phyloP scores from a whole-genome alignment of 2,888 invertebrate genomes.

The Azorinus chamasolen region DNA sequence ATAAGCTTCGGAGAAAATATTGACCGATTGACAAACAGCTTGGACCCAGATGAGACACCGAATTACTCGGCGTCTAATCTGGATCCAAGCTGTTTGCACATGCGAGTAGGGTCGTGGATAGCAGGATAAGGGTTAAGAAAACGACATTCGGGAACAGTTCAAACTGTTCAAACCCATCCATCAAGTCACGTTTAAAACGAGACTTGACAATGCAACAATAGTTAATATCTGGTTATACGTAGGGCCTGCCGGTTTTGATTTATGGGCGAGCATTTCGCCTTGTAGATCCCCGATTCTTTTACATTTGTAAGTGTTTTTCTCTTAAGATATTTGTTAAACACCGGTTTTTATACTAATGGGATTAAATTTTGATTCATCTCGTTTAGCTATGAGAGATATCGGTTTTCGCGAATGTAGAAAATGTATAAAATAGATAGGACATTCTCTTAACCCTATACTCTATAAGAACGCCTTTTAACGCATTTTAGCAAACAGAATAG shows the following conservation, averaged over 20 bases:
- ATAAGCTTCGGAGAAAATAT: no score
- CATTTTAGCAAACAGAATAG: no score
- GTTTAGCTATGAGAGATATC: conserved; percentile 3
- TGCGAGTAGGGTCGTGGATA: no score
- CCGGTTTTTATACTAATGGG: conserved; percentile 19
- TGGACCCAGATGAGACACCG: no score
- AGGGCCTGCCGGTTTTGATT: conserved; percentile 22
- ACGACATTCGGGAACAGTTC: conserved; percentile 7
- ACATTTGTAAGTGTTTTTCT: conserved; percentile 18
- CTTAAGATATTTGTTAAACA: conserved; percentile 26
- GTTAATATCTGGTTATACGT: conserved; percentile 39
- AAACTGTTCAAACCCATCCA: conserved; percentile 34
- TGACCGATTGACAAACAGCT: no score
- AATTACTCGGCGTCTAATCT: no score
- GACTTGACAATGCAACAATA: conserved; percentile 35
- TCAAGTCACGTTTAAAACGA: conserved; percentile 42
- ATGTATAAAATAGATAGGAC: no score
- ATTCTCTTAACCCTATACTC: no score
- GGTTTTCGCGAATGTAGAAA: conserved; percentile 2
- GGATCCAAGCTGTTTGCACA: no score
- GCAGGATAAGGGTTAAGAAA: no score
- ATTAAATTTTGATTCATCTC: conserved; percentile 17
- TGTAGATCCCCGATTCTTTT: not conserved
- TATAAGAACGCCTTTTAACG: no score
- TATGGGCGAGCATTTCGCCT: conserved; percentile 15